Evolutionary conservation across 2,888 invertebrate species (phyloP).

Genomic region (Scaptomyza flava): DNA sequence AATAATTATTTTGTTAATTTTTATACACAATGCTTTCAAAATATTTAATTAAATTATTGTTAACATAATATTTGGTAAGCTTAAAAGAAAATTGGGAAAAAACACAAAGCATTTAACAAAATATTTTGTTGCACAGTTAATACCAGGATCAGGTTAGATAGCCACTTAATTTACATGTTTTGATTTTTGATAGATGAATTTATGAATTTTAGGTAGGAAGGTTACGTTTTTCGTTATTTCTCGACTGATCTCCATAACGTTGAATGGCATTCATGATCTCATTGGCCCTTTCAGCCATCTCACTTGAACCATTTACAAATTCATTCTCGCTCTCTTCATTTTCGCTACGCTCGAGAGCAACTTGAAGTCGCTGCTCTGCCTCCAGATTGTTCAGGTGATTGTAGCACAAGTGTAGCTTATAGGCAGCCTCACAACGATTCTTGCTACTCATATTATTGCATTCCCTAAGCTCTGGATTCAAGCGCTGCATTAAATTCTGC

Average conservation of each 20-base stretch:
- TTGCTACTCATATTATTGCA: conserved; percentile 62
- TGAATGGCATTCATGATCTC: conserved; percentile 53
- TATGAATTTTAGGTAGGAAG: no score
- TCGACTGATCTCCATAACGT: conserved; percentile 26
- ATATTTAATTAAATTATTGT: background rate
- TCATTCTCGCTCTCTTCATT: conserved; percentile 41
- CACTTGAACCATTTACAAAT: conserved; percentile 1
- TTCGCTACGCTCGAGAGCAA: conserved; percentile 56
- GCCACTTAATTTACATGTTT: no score
- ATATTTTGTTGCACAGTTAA: no score
- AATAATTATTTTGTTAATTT: background rate
- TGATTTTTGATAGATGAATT: no score
- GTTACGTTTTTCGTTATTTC: no score
- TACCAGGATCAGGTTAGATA: no score
- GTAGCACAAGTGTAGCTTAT: conserved; percentile 72
- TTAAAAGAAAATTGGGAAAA: no score
- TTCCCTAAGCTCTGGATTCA: conserved; percentile 60
- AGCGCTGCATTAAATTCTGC: conserved; percentile 43
- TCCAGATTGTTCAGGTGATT: conserved; percentile 67
- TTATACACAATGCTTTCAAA: background rate
- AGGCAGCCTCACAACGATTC: conserved; percentile 72
- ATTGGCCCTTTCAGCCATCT: conserved; percentile 23
- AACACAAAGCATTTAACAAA: no score
- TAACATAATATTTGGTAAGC: background rate
- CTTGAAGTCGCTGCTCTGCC: conserved; percentile 61